Evolutionary conservation across 2,113 vertebrate species (phyloP), one percentile per base, ranked within the genome.

Genomic region (Paratilapia polleni): DNA sequence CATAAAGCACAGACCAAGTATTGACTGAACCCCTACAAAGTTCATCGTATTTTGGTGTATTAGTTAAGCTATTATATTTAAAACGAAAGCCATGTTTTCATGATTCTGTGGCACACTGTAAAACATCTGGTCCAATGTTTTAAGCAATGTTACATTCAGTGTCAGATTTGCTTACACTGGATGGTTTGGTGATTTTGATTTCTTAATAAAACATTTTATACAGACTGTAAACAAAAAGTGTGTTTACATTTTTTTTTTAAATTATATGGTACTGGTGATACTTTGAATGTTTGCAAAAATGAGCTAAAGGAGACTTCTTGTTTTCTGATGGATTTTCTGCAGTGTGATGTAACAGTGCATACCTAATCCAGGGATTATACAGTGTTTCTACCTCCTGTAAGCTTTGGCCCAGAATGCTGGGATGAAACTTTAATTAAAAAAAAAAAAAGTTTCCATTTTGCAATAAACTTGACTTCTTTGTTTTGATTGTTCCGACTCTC

Each of bases 361-460:
- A 8, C 12, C 47, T 26, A 11, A 47, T 64, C 19, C 75, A 63
- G 76, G 56, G 54, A 47, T 70, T 59, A 17, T 13, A 19, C 52
- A 76, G 22, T 54, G 19, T 19, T 49, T 56, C 43, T 66, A 41
- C 73, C 43, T 74, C 26, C 6, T 64, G 36, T 82, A 62, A 41
- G 2, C 11, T 58, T 34, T 61, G 57, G 49, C 58, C 56, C 41
- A 38, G 61, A 15, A 11, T 58, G 34, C 73, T 74, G 52, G 6
- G 8, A 57, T 88, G 66, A 89, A 90, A 89, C 78, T 80, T 83
- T 5, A 81, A 88, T 84, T 43, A 89, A 79, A 74, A 6, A 36
- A 36, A 41, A 41, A 66, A 20, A 2, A 2, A 84, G 68, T 88
- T 88, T 85, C 85, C 58, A 54, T 81, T 54, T 83, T 62, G 19